Conservation (phyloP, 2,888 invertebrate species). For the Melieria crassipennis region DNA sequence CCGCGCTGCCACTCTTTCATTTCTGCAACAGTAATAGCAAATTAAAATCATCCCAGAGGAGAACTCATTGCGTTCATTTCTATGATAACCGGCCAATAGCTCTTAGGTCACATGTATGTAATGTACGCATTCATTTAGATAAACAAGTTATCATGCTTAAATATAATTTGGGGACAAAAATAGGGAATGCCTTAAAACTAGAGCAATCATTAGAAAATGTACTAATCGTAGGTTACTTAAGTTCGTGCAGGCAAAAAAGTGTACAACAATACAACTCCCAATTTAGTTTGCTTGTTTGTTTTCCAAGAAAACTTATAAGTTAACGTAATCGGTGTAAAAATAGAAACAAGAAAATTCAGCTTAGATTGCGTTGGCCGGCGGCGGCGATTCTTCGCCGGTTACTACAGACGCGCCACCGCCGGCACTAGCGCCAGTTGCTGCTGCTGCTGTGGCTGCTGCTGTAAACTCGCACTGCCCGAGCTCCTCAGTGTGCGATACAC, state of each 20-base stretch:
- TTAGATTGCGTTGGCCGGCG: slow-evolving; percentile 26
- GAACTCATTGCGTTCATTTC: too few relatives aligned
- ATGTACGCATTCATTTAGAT: slow-evolving; percentile 6
- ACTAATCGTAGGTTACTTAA: slow-evolving; percentile 25
- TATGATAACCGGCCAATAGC: too few relatives aligned
- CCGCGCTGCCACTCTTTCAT: too few relatives aligned
- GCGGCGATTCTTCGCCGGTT: not conserved
- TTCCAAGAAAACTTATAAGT: slow-evolving; percentile 36
- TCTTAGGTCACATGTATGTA: not conserved
- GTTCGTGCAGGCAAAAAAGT: slow-evolving; percentile 21
- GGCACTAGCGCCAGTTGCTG: slow-evolving; percentile 28
- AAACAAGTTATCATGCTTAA: not conserved
- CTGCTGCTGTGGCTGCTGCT: slow-evolving; percentile 35
- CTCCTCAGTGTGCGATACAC: slow-evolving; percentile 20
- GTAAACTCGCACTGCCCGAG: not conserved
- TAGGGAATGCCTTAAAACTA: slow-evolving; percentile 14
- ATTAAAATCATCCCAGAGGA: too few relatives aligned
- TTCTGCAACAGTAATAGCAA: too few relatives aligned
- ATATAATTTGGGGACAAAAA: slow-evolving; percentile 14
- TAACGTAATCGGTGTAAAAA: slow-evolving; percentile 18
- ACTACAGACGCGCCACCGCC: slow-evolving; percentile 7
- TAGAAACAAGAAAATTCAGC: slow-evolving; percentile 4
- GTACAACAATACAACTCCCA: slow-evolving; percentile 29
- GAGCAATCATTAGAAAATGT: slow-evolving; percentile 19
- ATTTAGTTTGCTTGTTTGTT: slow-evolving; percentile 33